Percentiles rank a stretch among this genome's conserved stretches.
Evolutionary conservation across 2,113 vertebrate genomes (phyloP).

Genomic region (Nestor notabilis): DNA sequence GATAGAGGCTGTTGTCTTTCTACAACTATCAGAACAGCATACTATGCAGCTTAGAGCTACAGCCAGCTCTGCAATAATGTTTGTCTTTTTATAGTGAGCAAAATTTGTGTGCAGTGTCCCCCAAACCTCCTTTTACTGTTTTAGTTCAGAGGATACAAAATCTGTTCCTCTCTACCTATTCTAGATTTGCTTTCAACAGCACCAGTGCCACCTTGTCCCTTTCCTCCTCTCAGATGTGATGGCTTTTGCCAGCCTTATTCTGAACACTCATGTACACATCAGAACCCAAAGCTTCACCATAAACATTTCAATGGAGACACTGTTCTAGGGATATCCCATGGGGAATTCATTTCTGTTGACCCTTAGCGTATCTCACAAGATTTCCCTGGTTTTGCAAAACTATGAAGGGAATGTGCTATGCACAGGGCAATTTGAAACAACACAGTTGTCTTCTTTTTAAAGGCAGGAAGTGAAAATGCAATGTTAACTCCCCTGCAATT

Average conservation of each 20-base stretch:
- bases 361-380: neutral
- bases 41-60: neutral
- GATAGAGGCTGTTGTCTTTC: neutral
- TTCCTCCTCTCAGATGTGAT: neutral
- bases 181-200: neutral
- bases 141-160: neutral
- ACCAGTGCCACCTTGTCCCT: neutral
- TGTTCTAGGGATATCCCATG: neutral
- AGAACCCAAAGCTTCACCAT: neutral
- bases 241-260: neutral
- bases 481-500: neutral
- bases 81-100: neutral
- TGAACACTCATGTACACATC: neutral
- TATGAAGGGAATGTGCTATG: slow-evolving; percentile 10
- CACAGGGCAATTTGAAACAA: neutral
- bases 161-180: neutral
- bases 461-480: slow-evolving; percentile 8
- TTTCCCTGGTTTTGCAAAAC: neutral
- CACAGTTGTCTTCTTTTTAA: neutral
- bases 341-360: neutral
- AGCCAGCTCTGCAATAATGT: neutral
- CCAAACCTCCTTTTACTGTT: neutral
- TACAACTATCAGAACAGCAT: neutral
- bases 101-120: neutral
- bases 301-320: neutral